phyloP scores from a whole-genome alignment of 2,797 vertebrate genomes.

The Adrianichthys oophorus region DNA sequence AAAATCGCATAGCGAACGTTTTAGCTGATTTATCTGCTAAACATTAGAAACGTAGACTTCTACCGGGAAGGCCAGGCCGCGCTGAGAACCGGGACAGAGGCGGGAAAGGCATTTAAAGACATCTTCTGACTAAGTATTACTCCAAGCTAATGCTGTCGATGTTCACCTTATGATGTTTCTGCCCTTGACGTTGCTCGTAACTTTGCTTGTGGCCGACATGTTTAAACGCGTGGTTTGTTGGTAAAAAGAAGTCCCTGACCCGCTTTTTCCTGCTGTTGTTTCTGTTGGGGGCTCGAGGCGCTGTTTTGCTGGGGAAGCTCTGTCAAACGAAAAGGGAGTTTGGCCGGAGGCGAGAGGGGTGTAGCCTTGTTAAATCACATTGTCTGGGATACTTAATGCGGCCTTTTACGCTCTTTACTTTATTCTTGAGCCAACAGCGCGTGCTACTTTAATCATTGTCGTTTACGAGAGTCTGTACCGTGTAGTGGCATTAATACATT shows the following conservation, averaged over 20 bases:
- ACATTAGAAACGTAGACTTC: constrained; percentile 67
- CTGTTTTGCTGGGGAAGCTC: constrained; percentile 48
- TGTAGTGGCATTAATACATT: not conserved
- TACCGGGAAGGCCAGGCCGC: constrained; percentile 43
- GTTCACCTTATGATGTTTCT: constrained; percentile 10
- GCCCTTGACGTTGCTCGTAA: constrained; percentile 54
- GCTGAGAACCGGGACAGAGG: constrained; percentile 58
- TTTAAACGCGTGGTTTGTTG: constrained; percentile 3
- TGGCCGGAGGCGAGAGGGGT: constrained; percentile 64
- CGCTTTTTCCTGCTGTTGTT: constrained; percentile 8
- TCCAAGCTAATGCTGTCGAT: constrained; percentile 20
- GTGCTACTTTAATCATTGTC: not conserved
- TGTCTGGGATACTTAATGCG: constrained; percentile 56
- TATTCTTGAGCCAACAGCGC: not conserved
- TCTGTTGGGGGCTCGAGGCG: constrained; percentile 11
- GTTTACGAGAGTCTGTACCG: not conserved
- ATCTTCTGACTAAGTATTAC: constrained; percentile 59
- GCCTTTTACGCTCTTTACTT: constrained; percentile 33
- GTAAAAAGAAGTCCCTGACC: not conserved
- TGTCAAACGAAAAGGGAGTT: constrained; percentile 63
- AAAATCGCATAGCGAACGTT: constrained; percentile 67
- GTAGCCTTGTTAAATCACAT: constrained; percentile 63
- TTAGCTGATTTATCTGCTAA: constrained; percentile 76
- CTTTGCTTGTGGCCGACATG: constrained; percentile 30
- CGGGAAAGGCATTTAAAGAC: constrained; percentile 50